Evolutionary conservation across 2,888 invertebrate species (phyloP).

Genomic region (Dione juno): DNA sequence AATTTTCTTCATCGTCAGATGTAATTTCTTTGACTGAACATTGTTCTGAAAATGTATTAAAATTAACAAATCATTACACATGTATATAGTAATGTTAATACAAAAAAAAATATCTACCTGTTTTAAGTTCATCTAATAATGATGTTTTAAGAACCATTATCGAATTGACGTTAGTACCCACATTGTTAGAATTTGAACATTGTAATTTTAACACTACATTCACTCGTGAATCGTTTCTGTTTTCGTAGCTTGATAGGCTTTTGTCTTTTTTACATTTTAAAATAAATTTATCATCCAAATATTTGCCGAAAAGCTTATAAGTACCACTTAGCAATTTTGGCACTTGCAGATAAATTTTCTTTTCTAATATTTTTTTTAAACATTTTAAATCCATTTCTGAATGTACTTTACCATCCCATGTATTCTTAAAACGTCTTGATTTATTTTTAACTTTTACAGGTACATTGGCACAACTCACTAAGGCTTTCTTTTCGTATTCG

Average conservation of each 20-base stretch:
- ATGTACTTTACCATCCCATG: conserved; percentile 69
- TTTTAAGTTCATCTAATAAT: background rate
- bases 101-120: conserved; percentile 8
- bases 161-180: conserved; percentile 65
- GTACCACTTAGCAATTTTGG: conserved; percentile 68
- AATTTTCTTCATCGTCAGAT: conserved; percentile 20
- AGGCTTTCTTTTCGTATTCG: conserved; percentile 50
- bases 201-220: conserved; percentile 66
- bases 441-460: conserved; percentile 64
- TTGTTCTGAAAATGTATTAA: conserved; percentile 33
- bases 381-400: conserved; percentile 72
- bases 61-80: background rate
- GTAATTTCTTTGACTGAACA: conserved; percentile 17
- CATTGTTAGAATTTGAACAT: conserved; percentile 61
- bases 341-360: conserved; percentile 68
- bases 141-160: conserved; percentile 63
- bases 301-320: conserved; percentile 62
- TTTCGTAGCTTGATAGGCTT: conserved; percentile 29
- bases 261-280: conserved; percentile 62
- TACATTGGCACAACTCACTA: conserved; percentile 65
- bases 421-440: conserved; percentile 50
- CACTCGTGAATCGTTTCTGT: conserved; percentile 55
- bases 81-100: background rate
- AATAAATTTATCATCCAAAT: conserved; percentile 61
- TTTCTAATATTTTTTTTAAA: conserved; percentile 70